A percentile compares a stretch with the other conserved stretches of the same genome.
Evolutionary conservation across 2,888 invertebrate species (phyloP).

Genomic region (Trichacis sp.): DNA sequence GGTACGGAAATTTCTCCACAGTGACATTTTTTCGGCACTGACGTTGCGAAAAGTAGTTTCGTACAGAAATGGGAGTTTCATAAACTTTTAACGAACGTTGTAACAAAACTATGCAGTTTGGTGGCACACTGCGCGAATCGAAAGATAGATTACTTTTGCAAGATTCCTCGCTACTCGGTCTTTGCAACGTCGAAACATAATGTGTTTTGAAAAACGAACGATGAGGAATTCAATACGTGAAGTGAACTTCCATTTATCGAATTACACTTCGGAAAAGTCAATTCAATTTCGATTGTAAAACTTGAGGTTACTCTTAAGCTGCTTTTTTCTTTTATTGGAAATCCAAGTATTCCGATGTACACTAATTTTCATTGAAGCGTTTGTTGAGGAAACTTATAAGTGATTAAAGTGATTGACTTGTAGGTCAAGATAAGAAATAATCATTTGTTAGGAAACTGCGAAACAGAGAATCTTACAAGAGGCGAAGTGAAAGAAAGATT

Average conservation of each 20-base stretch:
- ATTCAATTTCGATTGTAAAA: not conserved
- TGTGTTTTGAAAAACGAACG: not conserved
- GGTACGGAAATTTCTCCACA: no score
- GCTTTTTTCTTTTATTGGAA: no score
- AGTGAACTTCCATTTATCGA: not conserved
- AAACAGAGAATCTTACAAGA: no score
- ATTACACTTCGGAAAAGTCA: not conserved
- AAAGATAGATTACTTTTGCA: conserved; percentile 6
- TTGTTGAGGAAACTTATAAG: no score
- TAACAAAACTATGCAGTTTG: not conserved
- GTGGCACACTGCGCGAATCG: not conserved
- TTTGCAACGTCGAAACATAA: not conserved
- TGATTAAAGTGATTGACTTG: no score
- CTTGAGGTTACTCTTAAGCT: not conserved
- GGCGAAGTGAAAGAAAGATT: no score
- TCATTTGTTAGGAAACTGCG: no score
- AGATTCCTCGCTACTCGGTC: not conserved
- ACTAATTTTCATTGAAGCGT: no score
- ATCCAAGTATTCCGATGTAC: no score
- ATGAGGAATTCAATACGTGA: not conserved
- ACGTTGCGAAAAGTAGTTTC: not conserved
- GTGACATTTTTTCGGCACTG: no score
- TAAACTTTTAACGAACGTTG: not conserved
- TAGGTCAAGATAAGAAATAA: no score
- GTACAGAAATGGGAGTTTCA: not conserved